These are phyloP conservation scores for Meloe dianella DNA, from an alignment of 2,888 invertebrate species.

Conservation along the genomic window DNA sequence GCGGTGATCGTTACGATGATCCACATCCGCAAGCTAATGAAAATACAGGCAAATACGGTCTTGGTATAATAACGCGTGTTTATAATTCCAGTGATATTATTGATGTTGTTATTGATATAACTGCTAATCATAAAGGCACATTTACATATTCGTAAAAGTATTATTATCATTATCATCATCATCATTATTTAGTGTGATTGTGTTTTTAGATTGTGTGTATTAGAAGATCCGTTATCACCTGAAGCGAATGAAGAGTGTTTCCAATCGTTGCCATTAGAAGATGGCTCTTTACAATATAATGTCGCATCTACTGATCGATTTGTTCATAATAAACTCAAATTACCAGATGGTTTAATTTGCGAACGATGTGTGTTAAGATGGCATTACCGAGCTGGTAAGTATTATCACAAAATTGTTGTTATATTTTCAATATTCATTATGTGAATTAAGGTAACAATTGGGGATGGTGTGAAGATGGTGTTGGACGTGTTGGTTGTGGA, in stretches of 20 bases:
- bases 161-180: background rate
- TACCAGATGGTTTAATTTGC: conserved; percentile 57
- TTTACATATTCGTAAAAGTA: conserved; percentile 41
- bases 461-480: conserved; percentile 51
- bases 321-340: conserved; percentile 44
- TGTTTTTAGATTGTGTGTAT: conserved; percentile 62
- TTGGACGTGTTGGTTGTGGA: conserved; percentile 50
- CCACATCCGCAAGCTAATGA: conserved; percentile 51
- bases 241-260: conserved; percentile 64
- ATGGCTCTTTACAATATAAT: conserved; percentile 46
- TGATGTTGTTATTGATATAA: conserved; percentile 45
- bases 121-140: conserved; percentile 53
- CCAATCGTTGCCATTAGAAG: conserved; percentile 40
- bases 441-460: conserved; percentile 56
- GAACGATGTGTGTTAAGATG: conserved; percentile 60
- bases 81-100: conserved; percentile 47
- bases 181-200: no score
- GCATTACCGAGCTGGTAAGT: conserved; percentile 56
- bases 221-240: conserved; percentile 52
- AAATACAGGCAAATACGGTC: conserved; percentile 56
- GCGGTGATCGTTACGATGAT: conserved; percentile 49
- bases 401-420: no score
- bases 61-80: conserved; percentile 51
- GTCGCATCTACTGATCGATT: conserved; percentile 40
- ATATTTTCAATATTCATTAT: no score